Percentiles rank a stretch among this genome's conserved stretches.
These are phyloP conservation scores for Stylophora pistillata DNA, from an alignment of 64 coral and sea anemone genomes.

Conservation along the genomic window DNA sequence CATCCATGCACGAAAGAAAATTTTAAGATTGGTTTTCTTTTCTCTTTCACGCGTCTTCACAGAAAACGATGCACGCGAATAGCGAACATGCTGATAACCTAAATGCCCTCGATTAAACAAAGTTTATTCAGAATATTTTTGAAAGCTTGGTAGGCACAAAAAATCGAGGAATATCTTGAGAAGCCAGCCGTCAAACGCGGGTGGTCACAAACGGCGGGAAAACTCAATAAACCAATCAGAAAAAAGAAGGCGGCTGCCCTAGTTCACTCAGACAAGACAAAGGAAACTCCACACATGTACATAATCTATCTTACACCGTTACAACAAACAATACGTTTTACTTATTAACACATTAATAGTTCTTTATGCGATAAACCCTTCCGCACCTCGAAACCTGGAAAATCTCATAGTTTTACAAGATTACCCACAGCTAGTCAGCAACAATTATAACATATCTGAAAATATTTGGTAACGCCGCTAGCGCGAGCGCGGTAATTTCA, in stretches of 20 bases:
- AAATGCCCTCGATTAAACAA: conserved; percentile 14
- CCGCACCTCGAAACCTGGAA: too few species aligned
- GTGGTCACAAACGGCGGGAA: neutral
- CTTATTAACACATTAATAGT: neutral
- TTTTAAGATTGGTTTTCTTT: neutral
- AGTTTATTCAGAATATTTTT: neutral
- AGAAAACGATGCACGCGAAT: neutral
- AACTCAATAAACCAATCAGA: neutral
- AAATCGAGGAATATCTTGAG: neutral
- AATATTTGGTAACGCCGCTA: too few species aligned
- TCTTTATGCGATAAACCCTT: too few species aligned
- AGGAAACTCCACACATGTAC: conserved; percentile 2
- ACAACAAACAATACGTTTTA: neutral
- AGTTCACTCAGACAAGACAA: conserved; percentile 54
- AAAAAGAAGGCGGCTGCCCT: conserved; percentile 19
- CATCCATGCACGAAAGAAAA: conserved; percentile 4
- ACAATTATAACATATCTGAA: too few species aligned
- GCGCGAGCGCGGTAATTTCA: too few species aligned
- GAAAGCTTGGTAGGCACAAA: neutral
- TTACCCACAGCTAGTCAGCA: too few species aligned
- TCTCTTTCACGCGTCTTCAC: neutral
- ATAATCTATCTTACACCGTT: neutral
- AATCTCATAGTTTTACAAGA: too few species aligned
- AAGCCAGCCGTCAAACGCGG: neutral
- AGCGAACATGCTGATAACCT: neutral